Evolutionary conservation across 2,888 invertebrate genomes (phyloP), one percentile per base, ranked within the genome.

Genomic region (Sepiola atlantica): DNA sequence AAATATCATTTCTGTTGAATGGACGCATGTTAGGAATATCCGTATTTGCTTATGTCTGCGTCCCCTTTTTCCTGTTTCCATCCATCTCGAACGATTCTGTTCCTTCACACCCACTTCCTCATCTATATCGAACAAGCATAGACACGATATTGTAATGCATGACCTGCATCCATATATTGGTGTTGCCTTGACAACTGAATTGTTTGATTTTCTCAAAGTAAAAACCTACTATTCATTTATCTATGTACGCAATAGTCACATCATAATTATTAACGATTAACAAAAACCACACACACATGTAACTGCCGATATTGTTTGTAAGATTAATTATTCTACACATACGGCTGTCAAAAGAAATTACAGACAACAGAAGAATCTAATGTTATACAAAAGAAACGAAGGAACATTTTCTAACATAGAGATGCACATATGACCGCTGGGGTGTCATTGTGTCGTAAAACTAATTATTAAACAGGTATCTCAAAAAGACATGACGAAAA

Each of bases 121-220:
- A 20, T 61, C 61, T 24, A 6, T 24, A 61, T 24, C 10, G n/a
- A 32, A 32, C 77, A 77, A n/a, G 77, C 32, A 32, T n/a, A 77
- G 77, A 77, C 77, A 77, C 32, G 77, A 77, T 77, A 77, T 77
- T 10, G n/a, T 32, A 77, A n/a, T 32, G 32, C n/a, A 32, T 77
- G n/a, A n/a, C n/a, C 77, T 77, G n/a, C 77, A 77, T 77, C n/a
- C 77, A 77, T 77, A 77, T 77, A n/a, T 77, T n/a, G 45, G 45
- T 8, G 77, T 77, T 77, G 77, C 77, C 77, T 16, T n/a, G 77
- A 32, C 77, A 18, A 77, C 77, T 77, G 77, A 32, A 77, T 77
- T 77, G 77, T 77, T 77, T 77, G 12, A 77, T 77, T n/a, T 77
- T n/a, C n/a, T 18, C n/a, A n/a, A n/a, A n/a, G n/a, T 77, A 77